Evolutionary conservation across 1,140 invertebrate species (phyloP).

Genomic region (Dendrolimus kikuchii): DNA sequence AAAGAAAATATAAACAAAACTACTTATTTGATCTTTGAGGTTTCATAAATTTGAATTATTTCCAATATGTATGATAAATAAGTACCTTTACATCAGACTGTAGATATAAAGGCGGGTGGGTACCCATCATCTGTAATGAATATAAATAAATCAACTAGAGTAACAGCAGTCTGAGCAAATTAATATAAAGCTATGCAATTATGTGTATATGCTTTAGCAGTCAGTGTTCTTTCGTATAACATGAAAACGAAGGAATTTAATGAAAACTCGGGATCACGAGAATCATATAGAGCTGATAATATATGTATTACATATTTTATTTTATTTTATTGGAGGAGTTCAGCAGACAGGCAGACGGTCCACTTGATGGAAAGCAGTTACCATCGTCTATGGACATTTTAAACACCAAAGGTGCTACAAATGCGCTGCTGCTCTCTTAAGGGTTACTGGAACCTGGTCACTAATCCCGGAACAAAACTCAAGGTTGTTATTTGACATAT

Average conservation of each 20-base stretch:
- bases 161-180: conserved; percentile 58
- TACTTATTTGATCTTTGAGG: too few relatives aligned
- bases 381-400: too few relatives aligned
- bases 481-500: too few relatives aligned
- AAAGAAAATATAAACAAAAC: too few relatives aligned
- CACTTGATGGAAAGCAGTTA: too few relatives aligned
- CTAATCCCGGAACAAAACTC: too few relatives aligned
- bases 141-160: conserved; percentile 55
- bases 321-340: too few relatives aligned
- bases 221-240: conserved; percentile 52
- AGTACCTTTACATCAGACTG: conserved; percentile 20
- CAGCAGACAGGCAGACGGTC: too few relatives aligned
- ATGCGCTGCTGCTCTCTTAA: too few relatives aligned
- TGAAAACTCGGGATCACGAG: conserved; percentile 44
- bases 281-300: conserved; percentile 30
- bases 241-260: conserved; percentile 64
- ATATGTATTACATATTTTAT: neutral
- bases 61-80: conserved; percentile 36
- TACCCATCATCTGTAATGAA: conserved; percentile 40
- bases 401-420: too few relatives aligned
- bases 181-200: conserved; percentile 66
- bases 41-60: neutral
- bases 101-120: conserved; percentile 11
- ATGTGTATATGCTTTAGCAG: conserved; percentile 53
- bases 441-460: too few relatives aligned